These are phyloP conservation scores for Hormaphis cornu DNA, from an alignment of 1,140 invertebrate species.

Conservation along the genomic window DNA sequence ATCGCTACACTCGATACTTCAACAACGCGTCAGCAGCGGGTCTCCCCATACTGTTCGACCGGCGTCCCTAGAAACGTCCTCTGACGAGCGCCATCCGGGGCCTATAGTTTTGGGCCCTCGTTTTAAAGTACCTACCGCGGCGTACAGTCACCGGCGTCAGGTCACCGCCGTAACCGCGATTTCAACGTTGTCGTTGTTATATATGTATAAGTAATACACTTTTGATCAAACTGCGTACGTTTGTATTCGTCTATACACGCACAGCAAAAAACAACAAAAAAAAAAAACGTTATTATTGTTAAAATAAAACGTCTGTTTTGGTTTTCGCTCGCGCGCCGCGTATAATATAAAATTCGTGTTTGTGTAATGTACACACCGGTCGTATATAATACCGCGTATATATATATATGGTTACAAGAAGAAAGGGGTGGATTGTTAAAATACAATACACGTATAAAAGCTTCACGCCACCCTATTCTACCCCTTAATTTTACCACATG, in stretches of 20 bases:
- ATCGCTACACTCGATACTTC: no score
- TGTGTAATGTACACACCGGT: not conserved
- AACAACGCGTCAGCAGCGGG: no score
- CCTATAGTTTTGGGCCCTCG: no score
- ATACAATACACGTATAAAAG: slow-evolving; percentile 21
- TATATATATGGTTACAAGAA: slow-evolving; percentile 6
- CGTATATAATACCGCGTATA: no score
- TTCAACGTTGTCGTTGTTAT: no score
- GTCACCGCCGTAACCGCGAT: no score
- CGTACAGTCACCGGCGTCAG: no score
- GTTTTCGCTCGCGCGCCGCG: not conserved
- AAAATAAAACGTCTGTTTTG: slow-evolving; percentile 16
- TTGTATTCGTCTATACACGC: not conserved
- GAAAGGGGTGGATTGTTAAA: slow-evolving; percentile 18
- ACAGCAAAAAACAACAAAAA: not conserved
- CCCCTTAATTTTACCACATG: slow-evolving; percentile 22
- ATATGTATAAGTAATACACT: not conserved
- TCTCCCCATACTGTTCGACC: no score
- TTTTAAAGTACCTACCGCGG: no score
- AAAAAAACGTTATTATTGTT: not conserved
- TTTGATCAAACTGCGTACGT: not conserved
- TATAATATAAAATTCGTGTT: no score
- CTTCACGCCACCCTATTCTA: not conserved
- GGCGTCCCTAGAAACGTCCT: no score
- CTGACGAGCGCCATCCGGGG: no score